Evolutionary conservation across 2,888 invertebrate species (phyloP), one percentile per base, ranked within the genome.

Genomic region (Tipula lateralis): DNA sequence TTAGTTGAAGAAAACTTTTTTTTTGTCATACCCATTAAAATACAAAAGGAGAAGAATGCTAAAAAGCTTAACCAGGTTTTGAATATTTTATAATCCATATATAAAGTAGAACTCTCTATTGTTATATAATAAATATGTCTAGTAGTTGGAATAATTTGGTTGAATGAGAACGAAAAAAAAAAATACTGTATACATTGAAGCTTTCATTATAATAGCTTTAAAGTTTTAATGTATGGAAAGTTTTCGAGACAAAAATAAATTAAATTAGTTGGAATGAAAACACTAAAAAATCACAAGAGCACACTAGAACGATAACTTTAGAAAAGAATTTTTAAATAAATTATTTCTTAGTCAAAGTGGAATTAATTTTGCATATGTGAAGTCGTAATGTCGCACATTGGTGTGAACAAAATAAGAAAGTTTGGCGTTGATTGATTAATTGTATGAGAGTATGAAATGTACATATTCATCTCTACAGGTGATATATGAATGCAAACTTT

Each of bases 31-130:
- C 66, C n/a, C 9, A 66, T 66, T 66, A 66, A 66, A 66, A 66
- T 24, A 66, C 24, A 66, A 66, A 66, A 24, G 66, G 24, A 66
- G 66, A 24, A 12, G 19, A 66, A 66, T 66, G 66, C 66, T 66
- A 66, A 66, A 66, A 66, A 66, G 66, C 66, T 66, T 66, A 66
- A 66, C 66, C 66, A 66, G 66, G 66, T 66, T 66, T 66, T 66
- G 66, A 66, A 66, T 66, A 66, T 66, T 24, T 66, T 66, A 66
- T 24, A 50, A 50, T 44, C 5, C 36, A 39, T 13, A 39, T n/a
- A 44, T 16, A 44, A 44, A 44, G 5, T 44, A 44, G 16, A 44
- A 44, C 4, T 66, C 66, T 66, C 66, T 66, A 19, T 66, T 66
- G 16, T 44, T 44, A 16, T 44, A 16, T 16, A 16, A 3, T 7